These are phyloP conservation scores for Eupeodes latifasciatus DNA, from an alignment of 2,888 invertebrate genomes.

Conservation along the genomic window DNA sequence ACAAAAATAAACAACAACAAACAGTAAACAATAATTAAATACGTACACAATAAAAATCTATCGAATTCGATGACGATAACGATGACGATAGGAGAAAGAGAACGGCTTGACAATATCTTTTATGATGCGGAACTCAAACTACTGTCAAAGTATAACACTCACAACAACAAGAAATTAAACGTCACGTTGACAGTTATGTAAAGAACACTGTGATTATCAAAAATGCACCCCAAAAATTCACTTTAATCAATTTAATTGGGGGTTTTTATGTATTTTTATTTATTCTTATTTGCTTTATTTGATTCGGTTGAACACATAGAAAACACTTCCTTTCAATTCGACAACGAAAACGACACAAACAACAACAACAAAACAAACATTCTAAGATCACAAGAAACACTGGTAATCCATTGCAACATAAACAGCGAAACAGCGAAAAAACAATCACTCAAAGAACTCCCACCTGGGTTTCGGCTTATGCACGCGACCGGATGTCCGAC, in stretches of 20 bases:
- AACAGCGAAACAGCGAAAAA: conserved; percentile 24
- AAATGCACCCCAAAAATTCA: conserved; percentile 37
- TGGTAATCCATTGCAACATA: conserved; percentile 70
- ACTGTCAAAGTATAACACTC: background rate
- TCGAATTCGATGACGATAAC: conserved; percentile 40
- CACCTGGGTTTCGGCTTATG: conserved; percentile 56
- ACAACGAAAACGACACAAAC: background rate
- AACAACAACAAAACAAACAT: conserved; percentile 13
- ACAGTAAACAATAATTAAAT: conserved; percentile 29
- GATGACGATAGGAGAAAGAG: background rate
- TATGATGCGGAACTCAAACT: background rate
- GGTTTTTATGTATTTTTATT: conserved; percentile 1
- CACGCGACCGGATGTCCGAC: conserved; percentile 72
- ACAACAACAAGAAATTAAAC: conserved; percentile 30
- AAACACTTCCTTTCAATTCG: conserved; percentile 27
- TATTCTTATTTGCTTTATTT: background rate
- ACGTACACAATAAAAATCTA: conserved; percentile 51
- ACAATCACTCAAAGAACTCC: conserved; percentile 31
- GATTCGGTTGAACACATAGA: conserved; percentile 11
- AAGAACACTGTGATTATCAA: conserved; percentile 9
- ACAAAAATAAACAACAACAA: conserved; percentile 49
- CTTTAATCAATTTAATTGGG: conserved; percentile 27
- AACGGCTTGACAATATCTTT: conserved; percentile 29
- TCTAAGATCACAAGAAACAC: conserved; percentile 55
- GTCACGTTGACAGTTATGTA: conserved; percentile 33